Base-by-base conservation (phyloP, 2,888 invertebrate genomes). In the Idaea biselata region DNA sequence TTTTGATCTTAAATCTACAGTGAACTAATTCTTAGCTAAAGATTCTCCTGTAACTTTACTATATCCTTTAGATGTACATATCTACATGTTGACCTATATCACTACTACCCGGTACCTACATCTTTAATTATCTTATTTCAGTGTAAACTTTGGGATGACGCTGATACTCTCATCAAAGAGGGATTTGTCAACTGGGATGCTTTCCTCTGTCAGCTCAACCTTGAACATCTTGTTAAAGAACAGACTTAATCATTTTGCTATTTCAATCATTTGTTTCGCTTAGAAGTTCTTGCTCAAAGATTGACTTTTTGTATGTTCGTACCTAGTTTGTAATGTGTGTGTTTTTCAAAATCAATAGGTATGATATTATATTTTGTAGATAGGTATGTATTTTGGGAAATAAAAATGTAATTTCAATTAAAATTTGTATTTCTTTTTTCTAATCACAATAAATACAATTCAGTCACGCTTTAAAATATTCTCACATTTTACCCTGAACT, bases 131-230 rank as follows among this genome's bases (percentile, higher is more conserved):
- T 64, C 62, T 64, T 56, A 64, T 66, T 72, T 2, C 72, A 92
- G 92, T 92, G 92, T 66, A 87, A 86, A 59, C 63, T 84, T 18
- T 91, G 91, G 92, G 70, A 74, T 2, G 89, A 91, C 0, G 76
- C 79, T 0, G 91, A 93, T 25, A 73, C 75, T 1, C 59, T 82
- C 0, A 86, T 91, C 58, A 76, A 80, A 16, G 87, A 86, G 14
- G 88, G 89, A 16, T 91, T 76, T 63, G 87, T 93, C 6, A 92
- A 93, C 71, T 93, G 93, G 93, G 87, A 81, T 64, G 86, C 87
- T 0, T 93, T 93, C 77, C 79, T 93, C 4, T 91, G 92, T 63
- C 87, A 91, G 68, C 73, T 93, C 32, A 91, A 91, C 65, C 78
- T 93, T 6, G 93, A 93, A 11, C 88, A 93, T 67, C 82, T 91